phyloP scores from a whole-genome alignment of 2,797 vertebrate species.

The Spatula versicolor region DNA sequence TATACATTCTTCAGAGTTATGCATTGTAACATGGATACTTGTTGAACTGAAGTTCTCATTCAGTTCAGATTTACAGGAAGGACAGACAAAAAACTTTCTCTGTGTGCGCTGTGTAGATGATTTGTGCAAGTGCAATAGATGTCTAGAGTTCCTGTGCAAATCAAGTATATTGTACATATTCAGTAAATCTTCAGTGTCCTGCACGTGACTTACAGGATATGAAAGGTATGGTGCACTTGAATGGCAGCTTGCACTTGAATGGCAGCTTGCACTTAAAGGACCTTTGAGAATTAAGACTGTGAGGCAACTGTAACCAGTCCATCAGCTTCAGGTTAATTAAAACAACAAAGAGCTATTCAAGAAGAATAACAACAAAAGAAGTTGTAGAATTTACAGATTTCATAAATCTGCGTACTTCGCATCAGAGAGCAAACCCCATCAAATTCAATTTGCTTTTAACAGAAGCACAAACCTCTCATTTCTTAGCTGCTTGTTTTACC shows the following conservation, averaged over 20 bases:
- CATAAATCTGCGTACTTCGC: neutral
- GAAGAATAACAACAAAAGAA: neutral
- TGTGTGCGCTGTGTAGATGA: neutral
- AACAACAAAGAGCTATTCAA: neutral
- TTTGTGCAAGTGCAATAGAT: neutral
- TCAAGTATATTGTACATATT: fast-evolving
- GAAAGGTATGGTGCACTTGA: neutral
- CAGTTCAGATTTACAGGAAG: neutral
- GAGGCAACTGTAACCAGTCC: neutral
- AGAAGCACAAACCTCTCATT: neutral
- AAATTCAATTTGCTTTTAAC: neutral
- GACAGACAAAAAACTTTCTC: fast-evolving
- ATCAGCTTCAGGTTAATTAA: neutral
- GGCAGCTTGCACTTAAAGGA: neutral
- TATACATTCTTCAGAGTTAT: neutral
- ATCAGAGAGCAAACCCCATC: neutral
- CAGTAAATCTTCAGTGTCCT: neutral
- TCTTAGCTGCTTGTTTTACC: neutral
- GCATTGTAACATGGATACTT: fast-evolving
- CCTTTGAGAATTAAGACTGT: neutral
- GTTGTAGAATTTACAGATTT: neutral
- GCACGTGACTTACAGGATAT: fast-evolving
- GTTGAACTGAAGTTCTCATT: neutral
- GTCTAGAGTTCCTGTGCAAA: neutral
- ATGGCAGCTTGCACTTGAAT: neutral